Base-by-base conservation (phyloP, 2,888 invertebrate genomes). In the Drosophila parthenogenetica region DNA sequence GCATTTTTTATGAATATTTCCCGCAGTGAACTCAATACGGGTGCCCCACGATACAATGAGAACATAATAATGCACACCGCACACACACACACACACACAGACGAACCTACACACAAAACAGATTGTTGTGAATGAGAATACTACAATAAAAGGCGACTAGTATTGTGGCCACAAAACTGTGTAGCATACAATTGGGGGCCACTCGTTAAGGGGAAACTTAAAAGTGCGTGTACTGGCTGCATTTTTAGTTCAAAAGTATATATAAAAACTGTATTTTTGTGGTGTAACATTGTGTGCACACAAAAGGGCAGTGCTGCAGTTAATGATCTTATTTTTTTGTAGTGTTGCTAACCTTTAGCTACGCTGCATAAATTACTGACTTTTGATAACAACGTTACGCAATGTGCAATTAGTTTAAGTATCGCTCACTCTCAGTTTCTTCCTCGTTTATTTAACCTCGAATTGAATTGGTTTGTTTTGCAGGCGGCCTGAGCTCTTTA, bases 401-500 rank as follows among this genome's bases (percentile, higher is more conserved):
- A 16, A 29, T 42, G 40, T 19, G 45, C 75, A 60, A 70, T 59
- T 61, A 53, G 59, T 60, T 67, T 45, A 61, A 62, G 66, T 16
- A 3, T 13, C 58, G 32, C 53, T 35, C 13, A 13, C 35, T 35
- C 35, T 35, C 13, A 13, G 3, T 35, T 35, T 35, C 35, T 4
- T 5, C 2, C 35, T 35, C 1, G 10, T 19, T 4, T 14, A 40
- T n/a, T 51, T 60, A 54, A 62, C 75, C 50, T 37, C 32, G 19
- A 39, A 25, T 43, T 73, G 48, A 50, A 58, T 63, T 69, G 19
- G 59, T 14, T 59, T 49, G n/a, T 59, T 59, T 58, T 55, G 35
- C 73, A 92, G 96, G 96, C 35, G 94, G 94, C 75, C 94, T 97
- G 93, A 92, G 92, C 69, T 93, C 93, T 1, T 93, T 96, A 46